Percentiles rank a stretch among this genome's conserved stretches.
phyloP scores from a whole-genome alignment of 1,140 invertebrate species.

The Probaryconus sp. region DNA sequence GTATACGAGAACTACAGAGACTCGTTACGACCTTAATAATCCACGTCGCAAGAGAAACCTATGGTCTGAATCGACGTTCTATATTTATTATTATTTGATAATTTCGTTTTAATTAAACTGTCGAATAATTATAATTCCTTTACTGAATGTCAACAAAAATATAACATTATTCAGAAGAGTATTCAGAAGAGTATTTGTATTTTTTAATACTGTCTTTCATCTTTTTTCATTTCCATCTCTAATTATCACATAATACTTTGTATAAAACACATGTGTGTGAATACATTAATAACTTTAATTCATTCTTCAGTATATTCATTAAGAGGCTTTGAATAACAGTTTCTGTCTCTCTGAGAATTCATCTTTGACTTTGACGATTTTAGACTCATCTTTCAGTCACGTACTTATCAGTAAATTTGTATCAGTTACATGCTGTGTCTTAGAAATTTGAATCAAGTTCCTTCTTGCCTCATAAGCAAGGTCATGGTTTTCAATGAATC shows the following conservation, averaged over 20 bases:
- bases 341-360: too few relatives aligned
- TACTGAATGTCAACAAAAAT: too few relatives aligned
- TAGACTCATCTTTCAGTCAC: slow-evolving; percentile 26
- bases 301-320: slow-evolving; percentile 24
- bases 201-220: too few relatives aligned
- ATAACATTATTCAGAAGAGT: too few relatives aligned
- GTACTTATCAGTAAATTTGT: slow-evolving; percentile 31
- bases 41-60: slow-evolving; percentile 27
- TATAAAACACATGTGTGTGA: too few relatives aligned
- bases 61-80: not conserved
- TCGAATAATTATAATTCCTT: too few relatives aligned
- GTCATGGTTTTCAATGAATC: slow-evolving; percentile 43
- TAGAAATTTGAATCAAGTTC: slow-evolving; percentile 38
- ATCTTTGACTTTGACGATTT: slow-evolving; percentile 23
- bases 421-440: slow-evolving; percentile 37
- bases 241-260: too few relatives aligned
- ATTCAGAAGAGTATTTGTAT: too few relatives aligned
- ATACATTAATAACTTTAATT: slow-evolving; percentile 19
- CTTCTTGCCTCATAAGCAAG: slow-evolving; percentile 40
- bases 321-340: slow-evolving; percentile 5
- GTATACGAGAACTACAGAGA: slow-evolving; percentile 13
- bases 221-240: too few relatives aligned
- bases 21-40: slow-evolving; percentile 29
- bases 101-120: too few relatives aligned
- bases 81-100: too few relatives aligned